These are phyloP conservation scores for Pseudoatta argentina DNA, from an alignment of 1,140 invertebrate species.

Conservation along the genomic window DNA sequence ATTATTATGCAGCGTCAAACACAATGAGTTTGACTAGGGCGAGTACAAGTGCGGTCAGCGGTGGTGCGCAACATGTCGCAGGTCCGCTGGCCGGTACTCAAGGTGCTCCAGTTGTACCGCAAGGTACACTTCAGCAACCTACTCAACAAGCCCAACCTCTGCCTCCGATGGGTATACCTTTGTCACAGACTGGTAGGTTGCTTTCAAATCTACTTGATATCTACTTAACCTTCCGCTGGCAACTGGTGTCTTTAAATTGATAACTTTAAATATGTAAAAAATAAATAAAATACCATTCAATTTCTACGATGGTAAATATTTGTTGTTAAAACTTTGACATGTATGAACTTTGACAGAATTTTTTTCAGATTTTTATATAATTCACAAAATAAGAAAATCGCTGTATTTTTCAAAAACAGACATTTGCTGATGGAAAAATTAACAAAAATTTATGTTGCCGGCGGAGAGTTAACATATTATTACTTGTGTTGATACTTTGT, in stretches of 20 bases:
- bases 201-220: neutral
- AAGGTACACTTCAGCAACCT: conserved; percentile 81
- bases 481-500: neutral
- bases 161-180: conserved; percentile 78
- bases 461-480: no score
- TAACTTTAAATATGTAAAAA: no score
- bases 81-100: conserved; percentile 80
- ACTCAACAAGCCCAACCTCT: conserved; percentile 80
- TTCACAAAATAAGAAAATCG: no score
- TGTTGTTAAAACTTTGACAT: neutral
- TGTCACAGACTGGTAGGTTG: conserved; percentile 78
- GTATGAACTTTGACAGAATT: no score
- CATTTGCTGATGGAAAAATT: no score
- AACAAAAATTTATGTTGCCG: no score
- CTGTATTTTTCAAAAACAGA: no score
- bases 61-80: conserved; percentile 80
- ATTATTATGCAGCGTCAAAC: conserved; percentile 72
- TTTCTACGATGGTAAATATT: no score
- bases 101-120: conserved; percentile 81
- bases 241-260: no score
- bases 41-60: conserved; percentile 78
- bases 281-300: no score
- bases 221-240: no score
- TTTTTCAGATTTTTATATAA: no score
- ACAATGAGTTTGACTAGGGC: conserved; percentile 78